Conservation (phyloP, 2,113 vertebrate species). For the Bos indicus region DNA sequence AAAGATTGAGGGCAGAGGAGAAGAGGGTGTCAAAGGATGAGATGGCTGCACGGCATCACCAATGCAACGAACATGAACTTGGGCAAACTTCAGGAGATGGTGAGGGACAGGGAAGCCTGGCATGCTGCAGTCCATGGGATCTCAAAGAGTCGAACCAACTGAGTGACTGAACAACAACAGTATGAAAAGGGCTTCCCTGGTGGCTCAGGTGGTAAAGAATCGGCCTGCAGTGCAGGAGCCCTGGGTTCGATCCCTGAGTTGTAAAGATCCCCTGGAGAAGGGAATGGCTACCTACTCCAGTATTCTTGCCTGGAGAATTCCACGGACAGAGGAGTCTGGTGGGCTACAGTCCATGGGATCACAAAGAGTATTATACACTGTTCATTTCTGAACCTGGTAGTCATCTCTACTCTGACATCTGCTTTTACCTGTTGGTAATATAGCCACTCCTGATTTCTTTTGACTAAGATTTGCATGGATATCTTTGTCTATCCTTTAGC, state of each 20-base stretch:
- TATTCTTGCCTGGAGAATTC: not conserved
- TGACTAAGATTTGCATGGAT: not conserved
- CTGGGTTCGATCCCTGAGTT: not conserved
- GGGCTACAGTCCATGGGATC: not conserved
- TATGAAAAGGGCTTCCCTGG: not conserved
- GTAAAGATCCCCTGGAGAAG: not conserved
- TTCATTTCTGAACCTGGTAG: not conserved
- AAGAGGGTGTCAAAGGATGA: not conserved
- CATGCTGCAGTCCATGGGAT: not conserved
- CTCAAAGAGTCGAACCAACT: not conserved
- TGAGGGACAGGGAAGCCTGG: not conserved
- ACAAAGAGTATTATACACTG: not conserved
- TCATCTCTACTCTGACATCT: not conserved
- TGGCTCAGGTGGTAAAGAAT: not conserved
- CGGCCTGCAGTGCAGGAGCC: not conserved
- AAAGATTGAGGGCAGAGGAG: not conserved
- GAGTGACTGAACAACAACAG: not conserved
- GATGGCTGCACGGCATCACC: not conserved
- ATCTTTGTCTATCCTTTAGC: not conserved
- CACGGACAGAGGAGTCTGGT: not conserved
- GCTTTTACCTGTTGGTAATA: not conserved
- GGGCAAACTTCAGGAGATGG: not conserved
- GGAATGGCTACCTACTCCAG: not conserved
- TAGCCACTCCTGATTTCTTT: not conserved
- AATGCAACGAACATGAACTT: accelerated